Evolutionary conservation across 2,113 vertebrate genomes (phyloP), one percentile per base, ranked within the genome.

Genomic region (Sturnus vulgaris): DNA sequence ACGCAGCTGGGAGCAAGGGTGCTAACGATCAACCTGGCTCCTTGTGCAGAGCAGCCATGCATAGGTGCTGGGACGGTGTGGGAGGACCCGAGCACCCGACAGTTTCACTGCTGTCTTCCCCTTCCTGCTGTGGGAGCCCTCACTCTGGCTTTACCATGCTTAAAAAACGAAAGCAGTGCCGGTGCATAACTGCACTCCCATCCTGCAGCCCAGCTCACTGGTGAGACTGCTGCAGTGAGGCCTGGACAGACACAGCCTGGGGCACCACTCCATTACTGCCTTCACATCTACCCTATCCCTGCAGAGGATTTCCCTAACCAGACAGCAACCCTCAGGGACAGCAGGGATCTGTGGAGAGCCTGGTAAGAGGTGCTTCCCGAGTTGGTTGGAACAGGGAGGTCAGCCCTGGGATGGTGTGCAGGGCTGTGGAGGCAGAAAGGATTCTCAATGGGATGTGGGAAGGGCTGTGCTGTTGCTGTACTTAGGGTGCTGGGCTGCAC

Each of bases 171-270:
- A 95, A 95, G 84, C 24, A 40, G 40, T 24, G n/a, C 17, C 1
- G 0, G 65, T 1, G 9, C 0, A 1, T 27, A 46, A 35, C 30
- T 4, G 24, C 0, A 0, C 50, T 72, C 42, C 35, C 35, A 59
- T 50, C 52, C 75, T 22, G 55, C 56, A 72, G 42, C 28, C 59
- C 59, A 24, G 42, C 55, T 19, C 3, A 0, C 55, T 10, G 42
- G 23, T 2, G 4, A 55, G 10, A 17, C 25, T 53, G 57, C 1
- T 7, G 65, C 3, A 2, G 39, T 15, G 9, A 27, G 22, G 25
- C 22, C 60, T 15, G 33, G 39, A 60, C n/a, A 37, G 68, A 61
- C 53, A 49, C 15, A 23, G 21, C 21, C 30, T 3, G 15, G n/a
- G 24, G 6, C 68, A 50, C 47, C 7, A 8, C 21, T 12, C 25